Evolutionary conservation across 2,888 invertebrate genomes (phyloP).

Genomic region (Sisyra terminalis): DNA sequence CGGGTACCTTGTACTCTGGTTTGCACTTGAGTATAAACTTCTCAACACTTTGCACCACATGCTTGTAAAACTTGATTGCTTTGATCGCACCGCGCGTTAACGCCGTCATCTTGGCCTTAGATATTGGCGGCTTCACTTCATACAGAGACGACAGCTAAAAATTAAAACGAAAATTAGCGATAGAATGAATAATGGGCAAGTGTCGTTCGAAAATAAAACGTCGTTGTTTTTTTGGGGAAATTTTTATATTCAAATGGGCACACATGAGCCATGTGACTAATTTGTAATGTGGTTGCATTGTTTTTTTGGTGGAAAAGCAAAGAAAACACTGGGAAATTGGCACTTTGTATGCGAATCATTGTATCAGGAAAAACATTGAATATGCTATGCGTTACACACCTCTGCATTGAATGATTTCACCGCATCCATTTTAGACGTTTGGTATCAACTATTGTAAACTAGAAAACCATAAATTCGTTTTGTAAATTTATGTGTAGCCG

Average conservation of each 20-base stretch:
- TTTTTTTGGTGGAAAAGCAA: slow-evolving; percentile 4
- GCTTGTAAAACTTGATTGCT: slow-evolving; percentile 98
- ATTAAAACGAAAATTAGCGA: slow-evolving; percentile 11
- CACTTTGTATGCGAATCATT: too few species aligned
- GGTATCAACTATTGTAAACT: background rate
- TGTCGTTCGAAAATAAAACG: too few species aligned
- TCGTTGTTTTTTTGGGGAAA: too few species aligned
- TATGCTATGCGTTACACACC: slow-evolving; percentile 32
- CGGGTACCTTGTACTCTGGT: slow-evolving; percentile 96
- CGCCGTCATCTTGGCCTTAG: slow-evolving; percentile 97
- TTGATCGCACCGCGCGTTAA: slow-evolving; percentile 95
- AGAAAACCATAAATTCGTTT: background rate
- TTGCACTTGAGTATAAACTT: slow-evolving; percentile 98
- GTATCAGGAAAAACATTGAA: too few species aligned
- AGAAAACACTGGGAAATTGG: slow-evolving; percentile 4
- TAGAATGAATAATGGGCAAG: too few species aligned
- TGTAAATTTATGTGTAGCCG: slow-evolving; percentile 2
- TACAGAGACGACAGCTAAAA: slow-evolving; percentile 89
- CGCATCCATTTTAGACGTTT: slow-evolving; percentile 45
- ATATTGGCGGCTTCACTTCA: slow-evolving; percentile 94
- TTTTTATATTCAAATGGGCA: too few species aligned
- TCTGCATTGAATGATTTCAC: slow-evolving; percentile 79
- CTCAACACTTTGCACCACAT: slow-evolving; percentile 98
- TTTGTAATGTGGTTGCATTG: too few species aligned
- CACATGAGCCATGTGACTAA: too few species aligned